Base-by-base conservation (phyloP, 2,797 vertebrate genomes). In the Pangasius mekongensis region DNA sequence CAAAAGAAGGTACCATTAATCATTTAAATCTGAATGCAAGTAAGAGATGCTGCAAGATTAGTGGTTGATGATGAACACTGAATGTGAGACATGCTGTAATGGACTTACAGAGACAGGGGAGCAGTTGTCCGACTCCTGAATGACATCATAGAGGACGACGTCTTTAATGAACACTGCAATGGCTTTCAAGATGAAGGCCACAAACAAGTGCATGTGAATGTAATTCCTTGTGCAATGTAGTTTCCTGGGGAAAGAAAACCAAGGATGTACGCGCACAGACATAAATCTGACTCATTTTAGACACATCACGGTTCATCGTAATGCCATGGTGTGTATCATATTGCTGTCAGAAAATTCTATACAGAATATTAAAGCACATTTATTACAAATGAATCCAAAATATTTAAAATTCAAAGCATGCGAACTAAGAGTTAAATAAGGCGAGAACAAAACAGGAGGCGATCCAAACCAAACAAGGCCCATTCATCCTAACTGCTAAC, bases 181-280 rank as follows among this genome's bases (percentile, higher is more conserved):
- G 54, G 98, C 98, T 93, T 98, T 97, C 96, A 99, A 95, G 92
- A 99, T 98, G 92, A 99, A 99, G 62, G 98, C 98, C 91, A 97
- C 94, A 93, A 99, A 99, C 77, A 99, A 97, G 89, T 99, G 97
- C 94, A 97, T 97, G 92, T 99, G 98, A 94, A 99, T 99, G 93
- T 98, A 99, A 93, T 99, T 99, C 88, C 98, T 94, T 0, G 98
- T 99, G 92, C 98, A 99, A 94, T 98, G 98, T 7, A 99, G 97
- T 91, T 99, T 99, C 94, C 98, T 99, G 91, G n/a, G 27, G 18
- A 89, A 83, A 69, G 22, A 49, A 73, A 84, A 73, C 85, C 49
- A 58, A 74, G 4, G 3, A 86, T 24, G 39, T 56, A 84, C 18
- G 54, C 78, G 80, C 78, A 9, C 78, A 78, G 58, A 89, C 86